Conservation (phyloP, 1,140 invertebrate genomes). For the Ostrea denselamellosa region DNA sequence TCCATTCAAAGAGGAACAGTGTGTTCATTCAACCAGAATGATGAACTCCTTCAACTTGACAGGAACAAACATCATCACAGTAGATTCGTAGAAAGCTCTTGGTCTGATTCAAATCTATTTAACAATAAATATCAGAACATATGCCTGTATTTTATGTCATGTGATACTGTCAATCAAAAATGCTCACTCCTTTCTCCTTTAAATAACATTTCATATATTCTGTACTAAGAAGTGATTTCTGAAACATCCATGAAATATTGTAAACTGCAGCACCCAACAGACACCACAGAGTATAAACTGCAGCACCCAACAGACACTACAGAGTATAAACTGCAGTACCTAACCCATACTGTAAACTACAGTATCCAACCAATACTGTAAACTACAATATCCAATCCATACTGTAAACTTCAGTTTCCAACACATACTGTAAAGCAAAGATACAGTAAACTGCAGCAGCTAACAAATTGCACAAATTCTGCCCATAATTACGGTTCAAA, state of each 20-base stretch:
- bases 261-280: too few relatives aligned
- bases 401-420: too few relatives aligned
- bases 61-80: constrained; percentile 1
- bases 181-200: not conserved
- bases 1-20: not conserved
- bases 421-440: too few relatives aligned
- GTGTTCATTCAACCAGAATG: not conserved
- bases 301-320: too few relatives aligned
- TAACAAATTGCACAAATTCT: too few relatives aligned
- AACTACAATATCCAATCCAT: too few relatives aligned
- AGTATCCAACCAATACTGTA: too few relatives aligned
- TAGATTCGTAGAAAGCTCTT: constrained; percentile 15
- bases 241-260: not conserved
- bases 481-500: too few relatives aligned
- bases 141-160: not conserved
- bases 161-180: not conserved
- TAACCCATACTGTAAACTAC: too few relatives aligned
- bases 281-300: too few relatives aligned
- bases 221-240: not conserved
- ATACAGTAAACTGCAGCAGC: too few relatives aligned
- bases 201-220: not conserved
- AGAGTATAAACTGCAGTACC: too few relatives aligned
- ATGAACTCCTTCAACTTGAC: not conserved
- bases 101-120: constrained; percentile 15
- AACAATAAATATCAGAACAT: not conserved